Evolutionary conservation across 2,113 vertebrate genomes (phyloP).

Genomic region (Rattus norvegicus): DNA sequence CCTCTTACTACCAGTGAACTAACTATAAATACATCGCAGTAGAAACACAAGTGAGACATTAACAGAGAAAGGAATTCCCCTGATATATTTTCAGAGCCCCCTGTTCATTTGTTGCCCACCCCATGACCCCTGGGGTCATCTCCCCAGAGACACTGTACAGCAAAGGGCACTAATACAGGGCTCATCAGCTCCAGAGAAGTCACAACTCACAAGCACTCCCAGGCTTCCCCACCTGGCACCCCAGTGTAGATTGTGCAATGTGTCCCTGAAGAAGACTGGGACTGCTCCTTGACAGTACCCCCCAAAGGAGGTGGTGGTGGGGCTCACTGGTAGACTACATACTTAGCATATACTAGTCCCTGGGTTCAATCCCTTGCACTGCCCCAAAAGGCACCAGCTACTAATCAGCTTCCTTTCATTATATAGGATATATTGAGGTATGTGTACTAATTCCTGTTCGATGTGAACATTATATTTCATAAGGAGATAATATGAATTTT

Average conservation of each 20-base stretch:
- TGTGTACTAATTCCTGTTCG: neutral
- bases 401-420: neutral
- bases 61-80: neutral
- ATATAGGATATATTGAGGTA: neutral
- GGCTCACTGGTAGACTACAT: neutral
- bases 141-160: neutral
- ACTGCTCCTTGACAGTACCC: neutral
- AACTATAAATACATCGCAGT: neutral
- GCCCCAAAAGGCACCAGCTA: neutral
- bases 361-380: neutral
- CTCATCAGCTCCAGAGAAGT: neutral
- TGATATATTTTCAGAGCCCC: neutral
- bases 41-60: neutral
- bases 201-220: neutral
- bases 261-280: neutral
- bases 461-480: neutral
- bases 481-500: neutral
- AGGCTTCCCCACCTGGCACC: neutral
- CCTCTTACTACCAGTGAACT: neutral
- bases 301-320: neutral
- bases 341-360: neutral
- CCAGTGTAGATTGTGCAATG: too few species aligned
- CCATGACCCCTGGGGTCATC: neutral
- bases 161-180: fast-evolving
- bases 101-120: neutral